Evolutionary conservation across 2,797 vertebrate species (phyloP), one percentile per base, ranked within the genome.

Genomic region (Sparus aurata): DNA sequence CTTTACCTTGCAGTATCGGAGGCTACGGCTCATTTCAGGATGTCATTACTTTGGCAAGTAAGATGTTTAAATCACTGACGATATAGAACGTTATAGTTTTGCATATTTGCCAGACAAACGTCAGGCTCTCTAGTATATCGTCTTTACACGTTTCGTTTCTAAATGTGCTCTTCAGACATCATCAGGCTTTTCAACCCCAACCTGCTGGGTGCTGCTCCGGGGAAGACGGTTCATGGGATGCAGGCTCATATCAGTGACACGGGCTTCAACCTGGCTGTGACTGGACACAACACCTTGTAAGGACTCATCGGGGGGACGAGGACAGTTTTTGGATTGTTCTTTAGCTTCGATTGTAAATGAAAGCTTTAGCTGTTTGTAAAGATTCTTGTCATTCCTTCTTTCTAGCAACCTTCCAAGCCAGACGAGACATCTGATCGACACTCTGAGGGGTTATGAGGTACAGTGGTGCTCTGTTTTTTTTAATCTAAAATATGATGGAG

Each of bases 31-130:
- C 94, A 25, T 94, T 94, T 84, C 82, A 95, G 71, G 93, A 96
- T 70, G 94, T 94, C 83, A 95, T 96, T 79, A 96, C 96, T 59
- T 91, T 97, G 87, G 94, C 96, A 89, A 97, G 96, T 97, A 95
- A 90, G 94, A 77, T 63, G 62, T 69, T 58, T 83, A 23, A 17
- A 61, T 75, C 41, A 23, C 46, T 0, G 20, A 66, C 0, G 20
- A 27, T 30, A 45, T 50, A 22, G 9, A 38, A 47, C 60, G 4
- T 17, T 53, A 41, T 6, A 55, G 55, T 13, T 18, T 45, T 22
- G 5, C 41, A 23, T 9, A 1, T 25, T 25, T 25, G 25, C 25
- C 25, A 25, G 25, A 25, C 2, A 25, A 3, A 25, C 25, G n/a
- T n/a, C n/a, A n/a, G 25, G 25, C 25, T 2, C 25, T 25, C 25